Evolutionary conservation across 2,888 invertebrate species (phyloP).

Genomic region (Clistopyga incitator): DNA sequence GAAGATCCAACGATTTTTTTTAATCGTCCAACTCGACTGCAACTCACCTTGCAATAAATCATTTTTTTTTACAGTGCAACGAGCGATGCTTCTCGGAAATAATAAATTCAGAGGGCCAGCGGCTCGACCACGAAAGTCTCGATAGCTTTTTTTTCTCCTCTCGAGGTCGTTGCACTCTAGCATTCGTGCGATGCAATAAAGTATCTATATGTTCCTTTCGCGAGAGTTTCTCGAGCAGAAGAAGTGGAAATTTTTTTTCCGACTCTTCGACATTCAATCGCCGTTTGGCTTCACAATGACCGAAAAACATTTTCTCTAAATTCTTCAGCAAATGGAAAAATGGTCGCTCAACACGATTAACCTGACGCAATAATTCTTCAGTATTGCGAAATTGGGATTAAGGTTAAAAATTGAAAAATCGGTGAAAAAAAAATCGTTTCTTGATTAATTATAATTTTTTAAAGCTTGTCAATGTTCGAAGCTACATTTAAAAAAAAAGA

Average conservation of each 20-base stretch:
- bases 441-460: too few species aligned
- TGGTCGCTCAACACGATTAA: not conserved
- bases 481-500: too few species aligned
- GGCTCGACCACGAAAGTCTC: not conserved
- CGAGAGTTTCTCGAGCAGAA: not conserved
- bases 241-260: not conserved
- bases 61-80: constrained; percentile 42
- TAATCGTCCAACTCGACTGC: not conserved
- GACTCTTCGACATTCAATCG: not conserved
- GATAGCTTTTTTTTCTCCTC: constrained; percentile 13
- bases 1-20: not conserved
- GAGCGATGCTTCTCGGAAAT: constrained; percentile 42
- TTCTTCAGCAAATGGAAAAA: not conserved
- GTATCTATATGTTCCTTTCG: not conserved
- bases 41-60: constrained; percentile 30
- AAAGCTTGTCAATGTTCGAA: too few species aligned
- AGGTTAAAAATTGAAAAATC: too few species aligned
- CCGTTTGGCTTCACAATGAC: not conserved
- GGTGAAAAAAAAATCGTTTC: too few species aligned
- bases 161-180: not conserved
- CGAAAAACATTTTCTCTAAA: not conserved
- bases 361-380: too few species aligned
- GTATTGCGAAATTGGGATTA: too few species aligned
- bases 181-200: not conserved
- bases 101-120: constrained; percentile 42